Percentiles rank a stretch among this genome's conserved stretches.
These are phyloP conservation scores for Calidris pygmaea DNA, from an alignment of 2,113 vertebrate genomes.

Conservation along the genomic window DNA sequence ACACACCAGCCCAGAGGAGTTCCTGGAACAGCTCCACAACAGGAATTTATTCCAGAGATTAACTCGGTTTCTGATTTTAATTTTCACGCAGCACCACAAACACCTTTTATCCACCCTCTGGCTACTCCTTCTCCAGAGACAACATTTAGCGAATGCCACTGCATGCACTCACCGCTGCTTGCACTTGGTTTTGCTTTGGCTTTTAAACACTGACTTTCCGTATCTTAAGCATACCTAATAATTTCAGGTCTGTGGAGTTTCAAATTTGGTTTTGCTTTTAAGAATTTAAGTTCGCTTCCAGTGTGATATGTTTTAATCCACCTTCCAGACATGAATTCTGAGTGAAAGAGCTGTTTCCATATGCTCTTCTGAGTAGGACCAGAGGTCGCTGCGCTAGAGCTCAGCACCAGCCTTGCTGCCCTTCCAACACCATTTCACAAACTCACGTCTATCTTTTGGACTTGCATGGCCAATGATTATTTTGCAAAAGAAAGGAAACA, in stretches of 20 bases:
- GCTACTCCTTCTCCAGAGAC: not conserved
- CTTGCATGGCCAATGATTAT: not conserved
- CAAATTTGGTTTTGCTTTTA: not conserved
- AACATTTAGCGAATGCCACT: not conserved
- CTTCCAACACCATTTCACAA: not conserved
- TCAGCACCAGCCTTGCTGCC: not conserved
- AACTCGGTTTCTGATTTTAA: not conserved
- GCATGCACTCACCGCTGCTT: accelerated
- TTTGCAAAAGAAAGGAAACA: not conserved
- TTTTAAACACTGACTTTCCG: not conserved
- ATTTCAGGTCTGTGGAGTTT: not conserved
- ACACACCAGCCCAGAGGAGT: not conserved
- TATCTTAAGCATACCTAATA: not conserved
- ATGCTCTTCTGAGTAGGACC: not conserved
- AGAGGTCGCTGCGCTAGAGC: not conserved
- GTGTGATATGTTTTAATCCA: not conserved
- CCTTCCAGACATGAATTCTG: not conserved
- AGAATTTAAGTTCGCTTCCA: not conserved
- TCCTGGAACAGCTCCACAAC: not conserved
- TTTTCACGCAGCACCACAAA: not conserved
- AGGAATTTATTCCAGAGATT: not conserved
- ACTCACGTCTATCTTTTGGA: not conserved
- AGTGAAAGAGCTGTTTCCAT: not conserved
- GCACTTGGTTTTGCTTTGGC: not conserved
- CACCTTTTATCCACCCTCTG: not conserved